phyloP scores from a whole-genome alignment of 2,888 invertebrate species.

The Drosophila atripex region DNA sequence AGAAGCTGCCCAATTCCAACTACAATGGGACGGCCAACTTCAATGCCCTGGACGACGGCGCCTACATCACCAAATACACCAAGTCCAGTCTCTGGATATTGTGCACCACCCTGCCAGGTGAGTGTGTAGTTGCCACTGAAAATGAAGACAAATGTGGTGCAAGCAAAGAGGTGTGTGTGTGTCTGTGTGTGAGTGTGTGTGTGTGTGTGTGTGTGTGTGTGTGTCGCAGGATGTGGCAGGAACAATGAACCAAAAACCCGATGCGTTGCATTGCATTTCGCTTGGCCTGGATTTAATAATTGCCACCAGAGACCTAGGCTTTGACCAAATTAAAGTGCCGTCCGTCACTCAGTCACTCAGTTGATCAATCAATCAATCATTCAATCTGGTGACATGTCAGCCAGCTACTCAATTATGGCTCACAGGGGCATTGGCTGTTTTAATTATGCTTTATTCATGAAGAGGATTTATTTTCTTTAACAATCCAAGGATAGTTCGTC shows the following conservation, averaged over 20 bases:
- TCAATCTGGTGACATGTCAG: slow-evolving; percentile 7
- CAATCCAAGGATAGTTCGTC: background rate
- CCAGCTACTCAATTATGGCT: slow-evolving; percentile 12
- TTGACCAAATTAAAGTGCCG: slow-evolving; percentile 16
- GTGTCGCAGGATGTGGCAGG: background rate
- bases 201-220: background rate
- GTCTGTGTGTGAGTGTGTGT: background rate
- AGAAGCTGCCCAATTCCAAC: slow-evolving; percentile 91
- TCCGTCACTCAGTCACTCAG: slow-evolving; percentile 6
- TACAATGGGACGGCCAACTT: slow-evolving; percentile 89
- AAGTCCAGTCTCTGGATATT: slow-evolving; percentile 84
- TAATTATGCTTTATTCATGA: background rate
- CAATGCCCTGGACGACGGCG: slow-evolving; percentile 82
- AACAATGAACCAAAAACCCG: slow-evolving; percentile 1
- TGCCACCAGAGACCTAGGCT: background rate
- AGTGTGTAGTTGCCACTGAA: slow-evolving; percentile 37
- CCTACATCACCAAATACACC: slow-evolving; percentile 83
- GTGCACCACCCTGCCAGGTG: slow-evolving; percentile 82
- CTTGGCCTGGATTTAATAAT: slow-evolving; percentile 2
- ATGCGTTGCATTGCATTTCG: background rate
- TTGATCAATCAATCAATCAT: slow-evolving; percentile 21
- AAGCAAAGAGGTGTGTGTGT: background rate
- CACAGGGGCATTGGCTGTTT: background rate
- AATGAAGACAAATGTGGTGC: slow-evolving; percentile 19
- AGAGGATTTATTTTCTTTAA: background rate